These are phyloP conservation scores for Siniperca knerii DNA, from an alignment of 2,113 vertebrate genomes.

Conservation along the genomic window DNA sequence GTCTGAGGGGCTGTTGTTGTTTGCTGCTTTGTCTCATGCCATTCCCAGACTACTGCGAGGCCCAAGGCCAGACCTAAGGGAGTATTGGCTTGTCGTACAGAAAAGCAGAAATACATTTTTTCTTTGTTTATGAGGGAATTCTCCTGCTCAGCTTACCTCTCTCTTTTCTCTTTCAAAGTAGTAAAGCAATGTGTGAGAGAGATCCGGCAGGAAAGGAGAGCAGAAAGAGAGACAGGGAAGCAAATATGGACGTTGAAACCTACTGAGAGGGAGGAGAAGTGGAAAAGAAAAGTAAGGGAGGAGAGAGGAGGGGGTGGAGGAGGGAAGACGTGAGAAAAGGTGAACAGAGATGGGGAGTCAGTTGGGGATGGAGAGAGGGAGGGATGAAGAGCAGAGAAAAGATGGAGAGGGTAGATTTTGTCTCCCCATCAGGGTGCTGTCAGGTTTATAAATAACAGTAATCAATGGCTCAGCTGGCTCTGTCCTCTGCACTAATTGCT, in stretches of 20 bases:
- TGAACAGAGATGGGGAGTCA: constrained; percentile 18
- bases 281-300: neutral
- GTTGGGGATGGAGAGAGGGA: neutral
- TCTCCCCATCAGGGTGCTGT: constrained; percentile 76
- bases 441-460: constrained; percentile 83
- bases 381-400: constrained; percentile 22
- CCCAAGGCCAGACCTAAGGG: constrained; percentile 72
- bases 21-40: constrained; percentile 57
- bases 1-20: constrained; percentile 70
- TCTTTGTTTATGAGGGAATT: constrained; percentile 62
- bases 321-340: constrained; percentile 25
- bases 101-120: constrained; percentile 77
- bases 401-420: constrained; percentile 62
- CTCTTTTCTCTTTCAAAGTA: constrained; percentile 17
- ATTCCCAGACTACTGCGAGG: constrained; percentile 65
- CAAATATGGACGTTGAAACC: constrained; percentile 4
- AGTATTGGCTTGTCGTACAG: constrained; percentile 77
- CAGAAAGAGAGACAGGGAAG: constrained; percentile 13
- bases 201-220: constrained; percentile 23
- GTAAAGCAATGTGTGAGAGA: constrained; percentile 30
- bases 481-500: constrained; percentile 78
- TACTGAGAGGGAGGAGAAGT: neutral
- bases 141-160: constrained; percentile 58
- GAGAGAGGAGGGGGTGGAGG: neutral
- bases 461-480: constrained; percentile 81